A percentile compares a stretch with the other conserved stretches of the same genome.
Evolutionary conservation across 2,797 vertebrate genomes (phyloP).

Genomic region (Lacerta agilis): DNA sequence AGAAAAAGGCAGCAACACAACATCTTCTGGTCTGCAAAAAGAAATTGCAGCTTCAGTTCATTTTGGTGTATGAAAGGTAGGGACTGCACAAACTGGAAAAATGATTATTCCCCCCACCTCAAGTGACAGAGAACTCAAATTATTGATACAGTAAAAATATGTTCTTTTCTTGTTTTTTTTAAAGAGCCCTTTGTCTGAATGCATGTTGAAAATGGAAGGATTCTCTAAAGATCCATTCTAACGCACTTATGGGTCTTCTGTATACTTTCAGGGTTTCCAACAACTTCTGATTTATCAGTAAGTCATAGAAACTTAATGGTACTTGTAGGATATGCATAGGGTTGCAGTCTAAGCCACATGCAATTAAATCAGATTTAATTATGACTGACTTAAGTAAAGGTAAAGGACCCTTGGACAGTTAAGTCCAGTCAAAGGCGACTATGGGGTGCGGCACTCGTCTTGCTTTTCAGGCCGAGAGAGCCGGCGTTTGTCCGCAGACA

Average conservation of each 20-base stretch:
- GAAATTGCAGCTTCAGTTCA: conserved; percentile 40
- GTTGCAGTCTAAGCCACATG: too few relatives aligned
- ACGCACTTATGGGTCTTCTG: background rate
- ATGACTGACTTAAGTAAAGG: too few relatives aligned
- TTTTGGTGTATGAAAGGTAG: conserved; percentile 10
- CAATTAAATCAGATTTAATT: too few relatives aligned
- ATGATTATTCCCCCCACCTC: background rate
- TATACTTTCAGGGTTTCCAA: background rate
- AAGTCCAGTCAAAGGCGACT: too few relatives aligned
- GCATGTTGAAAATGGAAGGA: background rate
- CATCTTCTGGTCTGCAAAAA: conserved; percentile 33
- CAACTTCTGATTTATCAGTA: background rate
- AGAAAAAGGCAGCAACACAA: conserved; percentile 33
- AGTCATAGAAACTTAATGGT: background rate
- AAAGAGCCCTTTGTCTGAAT: background rate
- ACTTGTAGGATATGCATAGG: too few relatives aligned
- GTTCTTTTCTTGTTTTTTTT: background rate
- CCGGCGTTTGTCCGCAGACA: too few relatives aligned
- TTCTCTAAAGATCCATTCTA: background rate
- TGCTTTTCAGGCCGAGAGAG: too few relatives aligned
- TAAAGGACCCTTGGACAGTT: too few relatives aligned
- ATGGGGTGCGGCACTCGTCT: too few relatives aligned
- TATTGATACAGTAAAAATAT: conserved; percentile 30
- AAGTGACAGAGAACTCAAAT: background rate
- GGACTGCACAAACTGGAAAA: conserved; percentile 33